Conservation (phyloP, 2,888 invertebrate species). For the Phanerotoma sp. region DNA sequence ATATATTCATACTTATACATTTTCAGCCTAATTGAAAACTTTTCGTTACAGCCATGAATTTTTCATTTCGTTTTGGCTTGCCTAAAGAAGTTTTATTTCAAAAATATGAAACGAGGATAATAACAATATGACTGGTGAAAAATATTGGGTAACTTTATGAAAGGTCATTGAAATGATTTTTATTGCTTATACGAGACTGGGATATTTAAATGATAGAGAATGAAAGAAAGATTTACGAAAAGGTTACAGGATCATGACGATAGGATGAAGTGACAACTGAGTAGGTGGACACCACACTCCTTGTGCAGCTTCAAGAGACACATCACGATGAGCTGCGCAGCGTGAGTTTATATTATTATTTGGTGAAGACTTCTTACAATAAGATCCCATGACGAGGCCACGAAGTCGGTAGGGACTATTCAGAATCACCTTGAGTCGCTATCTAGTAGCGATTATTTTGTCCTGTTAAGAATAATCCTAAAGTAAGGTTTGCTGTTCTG, state of each 20-base stretch:
- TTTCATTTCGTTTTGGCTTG: no score
- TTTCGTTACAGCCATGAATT: no score
- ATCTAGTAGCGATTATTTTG: constrained; percentile 54
- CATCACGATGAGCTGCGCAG: constrained; percentile 39
- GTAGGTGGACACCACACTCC: constrained; percentile 48
- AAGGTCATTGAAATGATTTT: no score
- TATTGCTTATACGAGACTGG: constrained; percentile 3
- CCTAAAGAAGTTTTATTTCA: no score
- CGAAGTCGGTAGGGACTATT: constrained; percentile 55
- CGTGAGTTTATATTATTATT: constrained; percentile 53
- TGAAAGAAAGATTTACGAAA: constrained; percentile 37
- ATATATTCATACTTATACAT: no score
- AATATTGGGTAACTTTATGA: no score
- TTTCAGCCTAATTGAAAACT: no score
- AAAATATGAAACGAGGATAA: constrained; percentile 5
- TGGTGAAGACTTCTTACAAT: constrained; percentile 33
- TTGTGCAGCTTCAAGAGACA: constrained; percentile 12
- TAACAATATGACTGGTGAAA: no score
- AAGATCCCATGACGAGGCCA: constrained; percentile 50
- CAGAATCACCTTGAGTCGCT: constrained; percentile 55
- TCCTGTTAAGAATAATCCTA: constrained; percentile 17
- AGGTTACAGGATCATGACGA: constrained; percentile 43
- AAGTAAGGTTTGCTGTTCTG: neutral
- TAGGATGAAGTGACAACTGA: constrained; percentile 50
- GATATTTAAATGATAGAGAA: constrained; percentile 25